Base-by-base conservation (phyloP, 1,140 invertebrate species). In the Drosophila guanche region DNA sequence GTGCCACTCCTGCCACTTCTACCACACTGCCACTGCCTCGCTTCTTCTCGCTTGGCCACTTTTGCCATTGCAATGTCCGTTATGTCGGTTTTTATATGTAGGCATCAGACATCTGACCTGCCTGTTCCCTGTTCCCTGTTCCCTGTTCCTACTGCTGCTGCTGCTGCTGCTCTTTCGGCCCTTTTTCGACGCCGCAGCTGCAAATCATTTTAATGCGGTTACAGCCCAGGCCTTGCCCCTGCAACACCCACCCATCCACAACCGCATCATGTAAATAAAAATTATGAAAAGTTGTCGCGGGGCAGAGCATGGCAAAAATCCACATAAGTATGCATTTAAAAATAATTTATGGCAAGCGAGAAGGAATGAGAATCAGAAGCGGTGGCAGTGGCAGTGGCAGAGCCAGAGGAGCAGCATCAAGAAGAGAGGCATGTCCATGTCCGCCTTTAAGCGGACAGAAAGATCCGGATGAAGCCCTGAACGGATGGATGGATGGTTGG, bases 281-380 rank as follows among this genome's bases (percentile, higher is more conserved):
- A 79, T 78, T 79, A 79, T 79, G 76, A 68, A 69, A 79, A 79
- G 76, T 79, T 79, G 76, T 79, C 63, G 76, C 61, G 50, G 33
- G 33, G 70, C 71, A 75, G 70, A 69, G 70, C 69, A 68, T 68
- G 76, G 76, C 76, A 75, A 75, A 79, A 79, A 75, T 79, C 76
- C 76, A 75, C 76, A 79, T 79, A 79, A 79, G 76, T 79, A 79
- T 79, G 76, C 76, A 79, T 79, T 79, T 79, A 74, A 79, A 79
- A 79, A 79, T 79, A 79, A 79, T 79, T 79, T 79, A 79, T 79
- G 76, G 76, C 57, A 53, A 58, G 14, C 62, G 53, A 53, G 55
- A 66, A 52, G 46, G 42, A 63, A 65, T 40, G 53, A 53, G 66
- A 50, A 40, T 25, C 43, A 14, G 47, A 16, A 10, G 42, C 8